These are phyloP conservation scores for Ptychochromis oligacanthus DNA, from an alignment of 2,113 vertebrate genomes.

Conservation along the genomic window DNA sequence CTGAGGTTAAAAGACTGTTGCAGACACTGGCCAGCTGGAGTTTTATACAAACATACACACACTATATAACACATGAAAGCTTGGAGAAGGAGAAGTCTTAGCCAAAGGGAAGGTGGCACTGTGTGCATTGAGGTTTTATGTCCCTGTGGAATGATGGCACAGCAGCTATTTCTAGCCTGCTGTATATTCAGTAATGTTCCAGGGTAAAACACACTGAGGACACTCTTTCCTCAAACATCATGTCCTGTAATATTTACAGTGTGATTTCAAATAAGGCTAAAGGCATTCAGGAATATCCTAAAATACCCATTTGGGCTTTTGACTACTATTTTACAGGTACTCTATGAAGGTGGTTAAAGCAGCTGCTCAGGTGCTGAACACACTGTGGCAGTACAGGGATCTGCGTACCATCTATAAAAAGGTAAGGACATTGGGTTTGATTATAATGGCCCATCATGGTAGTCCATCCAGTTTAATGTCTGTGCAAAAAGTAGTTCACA, in stretches of 20 bases:
- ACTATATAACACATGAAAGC: constrained; percentile 17
- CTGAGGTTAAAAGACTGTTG: background rate
- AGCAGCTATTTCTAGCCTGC: constrained; percentile 61
- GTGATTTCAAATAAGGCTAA: background rate
- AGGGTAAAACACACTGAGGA: constrained; percentile 38
- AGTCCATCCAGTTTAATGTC: background rate
- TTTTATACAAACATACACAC: background rate
- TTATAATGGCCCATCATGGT: background rate
- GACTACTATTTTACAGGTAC: constrained; percentile 79
- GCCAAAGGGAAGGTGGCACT: constrained; percentile 57
- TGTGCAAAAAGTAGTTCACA: background rate
- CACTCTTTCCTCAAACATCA: constrained; percentile 24
- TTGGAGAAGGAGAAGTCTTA: constrained; percentile 4
- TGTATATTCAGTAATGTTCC: constrained; percentile 55
- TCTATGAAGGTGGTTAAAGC: constrained; percentile 98
- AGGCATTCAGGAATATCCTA: background rate
- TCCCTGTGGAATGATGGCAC: constrained; percentile 55
- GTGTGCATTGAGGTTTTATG: constrained; percentile 42
- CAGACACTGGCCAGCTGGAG: background rate
- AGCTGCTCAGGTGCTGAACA: constrained; percentile 96
- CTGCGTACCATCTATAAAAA: constrained; percentile 99
- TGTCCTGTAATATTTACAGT: constrained; percentile 8
- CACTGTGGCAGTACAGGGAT: constrained; percentile 96
- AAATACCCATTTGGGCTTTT: background rate
- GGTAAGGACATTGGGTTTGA: constrained; percentile 74